phyloP scores from a whole-genome alignment of 2,113 vertebrate genomes.

The Eurystomus gularis region DNA sequence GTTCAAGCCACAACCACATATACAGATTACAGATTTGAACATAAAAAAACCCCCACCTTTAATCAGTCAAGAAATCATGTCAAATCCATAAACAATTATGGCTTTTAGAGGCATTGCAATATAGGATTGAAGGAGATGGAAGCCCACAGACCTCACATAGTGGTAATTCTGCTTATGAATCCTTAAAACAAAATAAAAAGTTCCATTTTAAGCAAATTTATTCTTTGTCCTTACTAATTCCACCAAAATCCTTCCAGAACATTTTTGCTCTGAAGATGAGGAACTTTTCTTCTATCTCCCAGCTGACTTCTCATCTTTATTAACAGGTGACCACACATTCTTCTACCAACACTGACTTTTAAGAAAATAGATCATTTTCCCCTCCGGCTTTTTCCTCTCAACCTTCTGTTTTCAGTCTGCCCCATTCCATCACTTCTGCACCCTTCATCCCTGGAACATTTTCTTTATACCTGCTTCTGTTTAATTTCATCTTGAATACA shows the following conservation, averaged over 20 bases:
- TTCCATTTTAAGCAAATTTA: background rate
- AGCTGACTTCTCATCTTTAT: background rate
- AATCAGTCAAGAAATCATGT: background rate
- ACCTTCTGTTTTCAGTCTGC: background rate
- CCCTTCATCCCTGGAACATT: background rate
- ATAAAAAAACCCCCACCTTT: background rate
- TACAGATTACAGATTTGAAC: background rate
- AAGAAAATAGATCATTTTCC: background rate
- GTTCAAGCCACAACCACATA: background rate
- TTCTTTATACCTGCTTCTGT: background rate
- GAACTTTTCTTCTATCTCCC: background rate
- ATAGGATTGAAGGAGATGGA: background rate
- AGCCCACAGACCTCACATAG: background rate
- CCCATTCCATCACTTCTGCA: background rate
- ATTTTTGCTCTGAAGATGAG: background rate
- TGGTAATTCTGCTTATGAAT: background rate
- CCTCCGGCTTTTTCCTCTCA: background rate
- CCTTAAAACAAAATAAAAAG: background rate
- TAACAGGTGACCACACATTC: background rate
- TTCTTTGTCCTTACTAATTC: background rate
- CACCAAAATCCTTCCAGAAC: background rate
- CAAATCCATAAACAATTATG: background rate
- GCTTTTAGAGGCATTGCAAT: background rate
- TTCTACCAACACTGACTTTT: background rate
- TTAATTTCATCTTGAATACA: background rate